Evolutionary conservation across 2,113 vertebrate species (phyloP).

Genomic region (Pimephales promelas): DNA sequence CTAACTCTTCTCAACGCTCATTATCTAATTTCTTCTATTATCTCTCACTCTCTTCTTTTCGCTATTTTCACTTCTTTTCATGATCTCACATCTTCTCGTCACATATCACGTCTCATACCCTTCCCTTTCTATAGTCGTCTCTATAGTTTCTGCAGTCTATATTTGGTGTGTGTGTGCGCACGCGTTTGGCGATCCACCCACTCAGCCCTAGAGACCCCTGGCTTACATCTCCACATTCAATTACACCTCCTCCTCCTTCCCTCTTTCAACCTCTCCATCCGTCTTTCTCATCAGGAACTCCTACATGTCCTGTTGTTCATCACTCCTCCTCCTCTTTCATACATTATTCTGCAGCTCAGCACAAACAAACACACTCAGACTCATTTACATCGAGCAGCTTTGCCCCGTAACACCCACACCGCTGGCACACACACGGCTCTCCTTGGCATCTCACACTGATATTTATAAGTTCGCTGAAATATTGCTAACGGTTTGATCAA

Average conservation of each 20-base stretch:
- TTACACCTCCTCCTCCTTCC: slow-evolving; percentile 26
- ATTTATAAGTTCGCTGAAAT: not conserved
- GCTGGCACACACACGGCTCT: not conserved
- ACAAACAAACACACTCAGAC: not conserved
- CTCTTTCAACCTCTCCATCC: slow-evolving; percentile 5
- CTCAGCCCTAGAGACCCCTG: slow-evolving; percentile 9
- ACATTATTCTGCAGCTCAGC: slow-evolving; percentile 12
- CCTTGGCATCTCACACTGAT: not conserved
- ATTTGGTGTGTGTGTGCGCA: not conserved
- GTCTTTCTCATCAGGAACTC: slow-evolving; percentile 26
- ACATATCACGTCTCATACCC: not conserved
- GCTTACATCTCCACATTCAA: slow-evolving; percentile 55
- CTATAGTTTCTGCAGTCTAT: not conserved
- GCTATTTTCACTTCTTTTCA: not conserved
- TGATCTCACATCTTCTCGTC: not conserved
- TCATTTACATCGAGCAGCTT: not conserved
- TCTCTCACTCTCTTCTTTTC: not conserved
- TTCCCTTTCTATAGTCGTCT: too few species aligned
- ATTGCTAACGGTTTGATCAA: not conserved
- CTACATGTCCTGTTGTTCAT: slow-evolving; percentile 31
- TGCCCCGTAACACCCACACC: slow-evolving; percentile 42
- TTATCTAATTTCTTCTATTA: too few species aligned
- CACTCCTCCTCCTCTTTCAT: slow-evolving; percentile 33
- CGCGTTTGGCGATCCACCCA: slow-evolving; percentile 50
- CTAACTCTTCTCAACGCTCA: too few species aligned